These are phyloP conservation scores for Agelaius phoeniceus DNA, from an alignment of 2,113 vertebrate species.

Conservation along the genomic window DNA sequence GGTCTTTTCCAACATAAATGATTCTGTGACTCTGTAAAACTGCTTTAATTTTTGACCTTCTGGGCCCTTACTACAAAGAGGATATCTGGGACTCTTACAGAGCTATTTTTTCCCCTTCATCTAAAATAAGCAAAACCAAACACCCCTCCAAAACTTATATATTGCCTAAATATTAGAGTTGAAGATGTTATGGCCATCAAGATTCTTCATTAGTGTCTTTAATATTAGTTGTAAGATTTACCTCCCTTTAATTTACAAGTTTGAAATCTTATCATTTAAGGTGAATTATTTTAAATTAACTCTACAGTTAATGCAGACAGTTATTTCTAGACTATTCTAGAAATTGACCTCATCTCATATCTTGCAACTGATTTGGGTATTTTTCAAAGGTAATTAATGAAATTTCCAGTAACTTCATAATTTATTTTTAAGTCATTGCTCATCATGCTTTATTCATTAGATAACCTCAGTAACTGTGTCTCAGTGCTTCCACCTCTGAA, in stretches of 20 bases:
- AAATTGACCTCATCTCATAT: neutral
- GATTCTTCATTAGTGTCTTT: neutral
- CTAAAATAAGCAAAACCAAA: neutral
- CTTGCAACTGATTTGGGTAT: neutral
- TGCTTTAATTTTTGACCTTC: neutral
- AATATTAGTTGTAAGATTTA: neutral
- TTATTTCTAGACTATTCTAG: neutral
- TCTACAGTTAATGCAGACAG: neutral
- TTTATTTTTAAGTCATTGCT: neutral
- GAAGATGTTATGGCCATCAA: neutral
- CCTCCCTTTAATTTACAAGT: neutral
- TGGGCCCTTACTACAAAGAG: neutral
- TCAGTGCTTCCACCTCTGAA: neutral
- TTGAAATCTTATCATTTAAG: neutral
- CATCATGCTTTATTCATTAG: neutral
- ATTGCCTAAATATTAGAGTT: neutral
- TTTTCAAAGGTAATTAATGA: neutral
- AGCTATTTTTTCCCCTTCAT: neutral
- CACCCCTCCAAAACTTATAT: accelerated
- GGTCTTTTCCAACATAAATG: neutral
- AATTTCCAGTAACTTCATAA: neutral
- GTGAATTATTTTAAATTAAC: neutral
- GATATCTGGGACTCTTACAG: neutral
- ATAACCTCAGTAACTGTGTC: neutral
- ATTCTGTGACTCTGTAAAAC: neutral